Evolutionary conservation across 2,888 invertebrate genomes (phyloP), one percentile per base, ranked within the genome.

Genomic region (Tyria jacobaeae): DNA sequence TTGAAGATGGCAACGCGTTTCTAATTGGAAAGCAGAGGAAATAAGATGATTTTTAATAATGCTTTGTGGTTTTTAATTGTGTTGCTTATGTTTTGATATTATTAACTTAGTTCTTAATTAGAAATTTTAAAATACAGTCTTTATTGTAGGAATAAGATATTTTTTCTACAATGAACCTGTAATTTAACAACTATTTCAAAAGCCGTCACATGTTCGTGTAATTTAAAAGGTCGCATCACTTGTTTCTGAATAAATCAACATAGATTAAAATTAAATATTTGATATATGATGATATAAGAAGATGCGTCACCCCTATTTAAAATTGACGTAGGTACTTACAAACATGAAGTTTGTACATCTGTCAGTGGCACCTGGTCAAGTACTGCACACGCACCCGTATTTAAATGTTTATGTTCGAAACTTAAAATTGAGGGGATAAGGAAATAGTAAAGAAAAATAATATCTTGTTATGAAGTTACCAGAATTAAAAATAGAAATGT

Each of bases 1-100:
- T 60, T 57, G 60, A 74, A 69, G 67, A 72, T 69, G 61, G 64
- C 68, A 76, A 75, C 63, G 60, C 63, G 60, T 62, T 75, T 61
- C 76, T 71, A 76, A 79, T 79, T 80, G 71, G 68, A 68, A 65
- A 70, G 59, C 64, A 50, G 59, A 64, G 67, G 62, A 70, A 66
- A 62, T 59, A 54, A 57, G 60, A 74, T 69, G 64, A 76, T 76
- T 69, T 62, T 66, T 50, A 49, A n/a, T n/a, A n/a, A 59, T 53
- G 53, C 52, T 61, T 61, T 54, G 35, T 47, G 47, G 49, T 54
- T 51, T n/a, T 48, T 39, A 57, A 51, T 52, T 59, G 14, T 53
- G 47, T 51, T 31, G 41, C 31, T 34, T 44, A 44, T 55, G 39
- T 31, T 15, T 15, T 10, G 12, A 41, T 27, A 54, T 55, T 44